Evolutionary conservation across 2,797 vertebrate genomes (phyloP).

Genomic region (Diceros bicornis): DNA sequence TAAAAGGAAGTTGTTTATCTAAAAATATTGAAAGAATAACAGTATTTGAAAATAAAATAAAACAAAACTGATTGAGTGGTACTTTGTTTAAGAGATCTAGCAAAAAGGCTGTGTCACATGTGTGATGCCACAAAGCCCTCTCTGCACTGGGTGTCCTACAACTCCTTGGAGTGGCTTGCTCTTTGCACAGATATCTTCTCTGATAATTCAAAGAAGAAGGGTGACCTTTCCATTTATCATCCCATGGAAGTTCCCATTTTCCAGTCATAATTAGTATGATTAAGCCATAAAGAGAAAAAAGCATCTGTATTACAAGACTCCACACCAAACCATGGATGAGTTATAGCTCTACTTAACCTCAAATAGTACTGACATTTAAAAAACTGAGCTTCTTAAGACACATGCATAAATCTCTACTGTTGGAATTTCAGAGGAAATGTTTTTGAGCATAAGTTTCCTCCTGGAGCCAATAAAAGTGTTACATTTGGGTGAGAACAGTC

Average conservation of each 20-base stretch:
- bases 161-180: neutral
- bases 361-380: slow-evolving; percentile 82
- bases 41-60: slow-evolving; percentile 20
- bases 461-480: slow-evolving; percentile 79
- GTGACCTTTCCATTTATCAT: slow-evolving; percentile 81
- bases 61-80: neutral
- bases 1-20: neutral
- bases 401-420: slow-evolving; percentile 80
- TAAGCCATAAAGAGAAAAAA: slow-evolving; percentile 74
- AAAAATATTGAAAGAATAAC: neutral
- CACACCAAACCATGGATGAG: slow-evolving; percentile 61
- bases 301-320: slow-evolving; percentile 28
- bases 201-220: slow-evolving; percentile 56
- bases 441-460: slow-evolving; percentile 83
- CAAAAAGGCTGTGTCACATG: neutral
- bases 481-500: slow-evolving; percentile 75
- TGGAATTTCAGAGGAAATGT: slow-evolving; percentile 82
- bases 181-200: slow-evolving; percentile 33
- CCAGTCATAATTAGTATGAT: slow-evolving; percentile 78
- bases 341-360: slow-evolving; percentile 76
- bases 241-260: slow-evolving; percentile 67
- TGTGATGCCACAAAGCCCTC: neutral
- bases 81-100: neutral
- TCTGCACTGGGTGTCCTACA: neutral
- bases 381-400: slow-evolving; percentile 76